Evolutionary conservation across 92 coral and sea anemone genomes (phyloP).

Genomic region (Epizoanthus rinbou): DNA sequence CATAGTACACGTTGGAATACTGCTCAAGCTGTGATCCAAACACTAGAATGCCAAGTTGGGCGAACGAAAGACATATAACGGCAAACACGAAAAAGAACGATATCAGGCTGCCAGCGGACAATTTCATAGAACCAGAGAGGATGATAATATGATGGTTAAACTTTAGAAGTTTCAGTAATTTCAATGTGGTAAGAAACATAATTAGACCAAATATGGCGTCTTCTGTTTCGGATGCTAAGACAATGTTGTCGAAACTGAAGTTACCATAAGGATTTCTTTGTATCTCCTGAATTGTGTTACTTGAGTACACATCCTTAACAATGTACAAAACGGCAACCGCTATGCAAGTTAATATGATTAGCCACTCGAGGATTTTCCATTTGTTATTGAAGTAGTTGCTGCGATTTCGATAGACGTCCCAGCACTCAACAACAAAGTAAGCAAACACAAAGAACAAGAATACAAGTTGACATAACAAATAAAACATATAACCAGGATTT

Average conservation of each 20-base stretch:
- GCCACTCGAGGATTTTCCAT: conserved; percentile 57
- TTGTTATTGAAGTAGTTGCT: conserved; percentile 46
- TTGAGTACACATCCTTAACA: conserved; percentile 48
- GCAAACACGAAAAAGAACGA: conserved; percentile 61
- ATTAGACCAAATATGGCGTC: conserved; percentile 54
- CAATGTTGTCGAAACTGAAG: conserved; percentile 65
- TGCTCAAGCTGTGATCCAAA: conserved; percentile 54
- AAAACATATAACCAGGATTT: conserved; percentile 40
- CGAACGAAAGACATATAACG: conserved; percentile 65
- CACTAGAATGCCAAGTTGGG: conserved; percentile 61
- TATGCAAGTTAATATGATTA: conserved; percentile 49
- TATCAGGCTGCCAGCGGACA: conserved; percentile 45
- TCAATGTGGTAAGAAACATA: conserved; percentile 59
- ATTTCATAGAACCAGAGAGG: conserved; percentile 51
- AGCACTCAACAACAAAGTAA: conserved; percentile 57
- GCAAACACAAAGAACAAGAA: conserved; percentile 60
- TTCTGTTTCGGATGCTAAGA: conserved; percentile 56
- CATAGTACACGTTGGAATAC: conserved; percentile 53
- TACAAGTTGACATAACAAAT: conserved; percentile 55
- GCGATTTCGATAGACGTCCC: conserved; percentile 43
- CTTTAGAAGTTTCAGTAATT: conserved; percentile 54
- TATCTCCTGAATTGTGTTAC: conserved; percentile 48
- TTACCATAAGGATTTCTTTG: conserved; percentile 59
- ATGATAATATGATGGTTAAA: conserved; percentile 53
- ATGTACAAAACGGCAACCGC: conserved; percentile 55